Base-by-base conservation (phyloP, 1,140 invertebrate species). In the Drosophila bipectinata region DNA sequence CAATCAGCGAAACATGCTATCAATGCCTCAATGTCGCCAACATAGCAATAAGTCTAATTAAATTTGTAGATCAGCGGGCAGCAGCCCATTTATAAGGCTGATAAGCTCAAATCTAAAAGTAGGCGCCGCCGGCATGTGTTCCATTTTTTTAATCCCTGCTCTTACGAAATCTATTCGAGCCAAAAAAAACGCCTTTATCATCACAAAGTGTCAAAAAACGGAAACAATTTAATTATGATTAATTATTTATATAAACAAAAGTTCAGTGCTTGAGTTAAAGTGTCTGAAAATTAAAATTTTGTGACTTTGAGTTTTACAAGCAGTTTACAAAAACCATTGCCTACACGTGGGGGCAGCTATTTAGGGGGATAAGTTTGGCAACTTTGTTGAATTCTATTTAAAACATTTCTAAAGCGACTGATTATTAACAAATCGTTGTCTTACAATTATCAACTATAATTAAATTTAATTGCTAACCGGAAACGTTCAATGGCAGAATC, bases 41-140 rank as follows among this genome's bases (percentile, higher is more conserved):
- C 83, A 88, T 87, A 83, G 83, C 83, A 87, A 87, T 83, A 83
- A 75, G 81, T 73, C 83, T 88, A 87, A 88, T 88, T 87, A 87
- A 87, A 76, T 78, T 67, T 87, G 52, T 58, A 73, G 80, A 77
- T 84, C 71, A 57, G 34, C 62, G 24, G 56, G n/a, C 47, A 58
- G 59, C 30, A 39, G 52, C 24, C 30, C 10, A 57, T 44, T 41
- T 18, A 26, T 34, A 53, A 58, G 37, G 34, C 56, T 76, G 73
- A 76, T 76, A 76, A 76, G 51, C 18, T 0, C 1, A 15, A 64
- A 32, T 69, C 72, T 32, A 57, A 68, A 76, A 62, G 53, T 61
- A 69, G 64, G 54, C 58, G 39, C 45, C 49, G 55, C 34, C 73
- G 30, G 37, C 51, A 76, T 75, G 72, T 75, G 72, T 56, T 52